These are phyloP conservation scores for Eupithecia exiguata DNA, from an alignment of 2,888 invertebrate species.

Conservation along the genomic window DNA sequence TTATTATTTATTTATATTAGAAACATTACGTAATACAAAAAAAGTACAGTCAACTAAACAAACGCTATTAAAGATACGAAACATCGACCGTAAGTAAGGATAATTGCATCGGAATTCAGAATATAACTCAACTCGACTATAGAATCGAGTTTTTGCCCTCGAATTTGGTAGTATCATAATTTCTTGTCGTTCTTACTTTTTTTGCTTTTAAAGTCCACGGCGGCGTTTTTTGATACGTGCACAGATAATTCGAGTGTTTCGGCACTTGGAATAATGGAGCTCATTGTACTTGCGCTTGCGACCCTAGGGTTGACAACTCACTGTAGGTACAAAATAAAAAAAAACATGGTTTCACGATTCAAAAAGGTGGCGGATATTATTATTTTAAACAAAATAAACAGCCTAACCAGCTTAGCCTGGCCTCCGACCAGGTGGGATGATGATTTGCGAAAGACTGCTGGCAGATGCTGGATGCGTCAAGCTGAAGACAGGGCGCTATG, in stretches of 20 bases:
- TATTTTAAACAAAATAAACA: no score
- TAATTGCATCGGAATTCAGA: slow-evolving; percentile 59
- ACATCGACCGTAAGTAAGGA: slow-evolving; percentile 49
- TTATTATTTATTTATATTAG: background rate
- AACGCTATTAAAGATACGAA: slow-evolving; percentile 53
- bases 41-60: slow-evolving; percentile 46
- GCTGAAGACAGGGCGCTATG: no score
- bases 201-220: slow-evolving; percentile 53
- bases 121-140: slow-evolving; percentile 56
- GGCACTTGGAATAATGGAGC: slow-evolving; percentile 65
- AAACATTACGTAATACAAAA: background rate
- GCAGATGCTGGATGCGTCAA: no score
- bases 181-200: slow-evolving; percentile 69
- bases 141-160: slow-evolving; percentile 70
- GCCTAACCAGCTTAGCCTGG: no score
- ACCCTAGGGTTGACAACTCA: slow-evolving; percentile 34
- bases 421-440: no score
- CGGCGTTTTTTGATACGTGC: slow-evolving; percentile 71
- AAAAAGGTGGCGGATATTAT: no score
- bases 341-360: no score
- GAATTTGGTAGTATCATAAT: slow-evolving; percentile 81
- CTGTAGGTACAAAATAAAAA: no score
- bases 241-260: slow-evolving; percentile 68
- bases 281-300: slow-evolving; percentile 50
- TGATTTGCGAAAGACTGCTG: no score